Evolutionary conservation across 2,888 invertebrate genomes (phyloP), one percentile per base, ranked within the genome.

Genomic region (Latrodectus hesperus): DNA sequence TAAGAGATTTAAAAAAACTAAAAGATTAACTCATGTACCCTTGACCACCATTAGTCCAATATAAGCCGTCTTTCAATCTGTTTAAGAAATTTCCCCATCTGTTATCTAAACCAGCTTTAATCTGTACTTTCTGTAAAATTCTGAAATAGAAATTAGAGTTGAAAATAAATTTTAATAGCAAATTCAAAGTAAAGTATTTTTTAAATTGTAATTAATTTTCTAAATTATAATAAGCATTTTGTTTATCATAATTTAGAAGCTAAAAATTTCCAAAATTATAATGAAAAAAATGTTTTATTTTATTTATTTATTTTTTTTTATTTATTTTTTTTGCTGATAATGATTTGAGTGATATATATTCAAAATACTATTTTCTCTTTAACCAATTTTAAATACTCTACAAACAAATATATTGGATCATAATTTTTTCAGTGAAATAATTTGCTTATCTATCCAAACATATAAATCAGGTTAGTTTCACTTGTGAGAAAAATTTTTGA

Each of bases 91-190:
- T 52, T 1, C 38, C 68, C 84, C 84, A 85, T n/a, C 73, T 73
- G 51, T 68, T 68, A 67, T 84, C 84, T 11, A 84, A 65, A n/a
- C 70, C 74, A 55, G 74, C 74, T 51, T 68, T 79, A 9, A 22
- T 79, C 26, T 79, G 84, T 10, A 85, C 84, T 26, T 74, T 79
- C 68, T 85, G 84, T 12, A 85, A 14, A 51, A 85, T 70, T 10
- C 84, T 85, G 67, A 14, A 72, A 67, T 12, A n/a, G 52, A 16
- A 60, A 60, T 72, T 38, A 22, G 6, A 68, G 17, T 22, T 68
- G 12, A 74, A 55, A 55, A 55, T 53, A 12, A 12, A 5, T 74
- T 53, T 22, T 11, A 52, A 74, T 11, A 53, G 17, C 1, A 74
- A 22, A 12, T 12, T 9, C 11, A 52, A 55, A 53, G 17, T 17